Evolutionary conservation across 37 sponge, comb jelly and placozoan genomes (phyloP).

Genomic region (Petrosia ficiformis): DNA sequence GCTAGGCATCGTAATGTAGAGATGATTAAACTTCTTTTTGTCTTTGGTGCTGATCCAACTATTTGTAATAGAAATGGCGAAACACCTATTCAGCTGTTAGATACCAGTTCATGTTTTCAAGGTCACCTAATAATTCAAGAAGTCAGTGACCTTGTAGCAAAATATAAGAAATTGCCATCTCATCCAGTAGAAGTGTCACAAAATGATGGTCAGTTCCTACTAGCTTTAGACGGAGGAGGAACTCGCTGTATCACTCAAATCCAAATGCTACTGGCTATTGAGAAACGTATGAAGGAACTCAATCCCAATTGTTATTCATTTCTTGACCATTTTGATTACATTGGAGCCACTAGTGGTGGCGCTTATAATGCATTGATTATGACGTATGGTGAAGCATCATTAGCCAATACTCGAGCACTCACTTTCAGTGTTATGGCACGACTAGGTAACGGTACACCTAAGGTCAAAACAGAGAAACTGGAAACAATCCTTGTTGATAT

Average conservation of each 20-base stretch:
- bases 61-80: conserved; percentile 19
- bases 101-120: no score
- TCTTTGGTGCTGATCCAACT: conserved; percentile 36
- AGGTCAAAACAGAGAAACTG: not conserved
- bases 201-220: conserved; percentile 16
- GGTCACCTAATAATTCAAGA: no score
- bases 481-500: not conserved
- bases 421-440: conserved; percentile 23
- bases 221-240: conserved; percentile 68
- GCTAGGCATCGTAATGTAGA: conserved; percentile 9
- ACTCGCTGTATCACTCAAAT: conserved; percentile 16
- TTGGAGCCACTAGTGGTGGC: conserved; percentile 67
- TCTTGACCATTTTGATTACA: conserved; percentile 46
- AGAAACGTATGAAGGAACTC: conserved; percentile 18
- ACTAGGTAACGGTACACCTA: conserved; percentile 4
- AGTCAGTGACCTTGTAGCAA: not conserved
- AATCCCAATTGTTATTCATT: conserved; percentile 20
- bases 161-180: not conserved
- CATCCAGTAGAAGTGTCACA: not conserved
- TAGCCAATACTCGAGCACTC: conserved; percentile 4
- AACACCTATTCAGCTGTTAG: no score
- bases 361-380: conserved; percentile 19
- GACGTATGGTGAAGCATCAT: not conserved
- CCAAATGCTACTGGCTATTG: conserved; percentile 17
- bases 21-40: conserved; percentile 34